Conservation (phyloP, 92 coral and sea anemone genomes). For the Zoanthus gigantus region DNA sequence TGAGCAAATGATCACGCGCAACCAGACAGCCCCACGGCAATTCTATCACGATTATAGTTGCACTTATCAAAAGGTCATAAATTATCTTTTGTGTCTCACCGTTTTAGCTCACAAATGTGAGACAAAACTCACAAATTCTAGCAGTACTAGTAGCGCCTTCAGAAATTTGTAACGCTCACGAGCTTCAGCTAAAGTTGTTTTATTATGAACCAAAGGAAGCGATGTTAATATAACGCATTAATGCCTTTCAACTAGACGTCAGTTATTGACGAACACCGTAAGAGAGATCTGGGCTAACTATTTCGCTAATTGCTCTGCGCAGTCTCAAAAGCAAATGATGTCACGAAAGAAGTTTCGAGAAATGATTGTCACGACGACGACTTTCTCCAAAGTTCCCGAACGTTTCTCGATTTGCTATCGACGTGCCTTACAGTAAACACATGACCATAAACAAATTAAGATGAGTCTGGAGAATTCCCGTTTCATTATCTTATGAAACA, state of each 20-base stretch:
- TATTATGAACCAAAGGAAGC: background rate
- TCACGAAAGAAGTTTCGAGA: conserved; percentile 39
- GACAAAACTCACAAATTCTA: background rate
- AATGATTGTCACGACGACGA: background rate
- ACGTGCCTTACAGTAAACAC: conserved; percentile 3
- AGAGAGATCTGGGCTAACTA: background rate
- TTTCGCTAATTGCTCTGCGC: conserved; percentile 7
- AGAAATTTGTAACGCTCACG: background rate
- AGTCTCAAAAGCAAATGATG: conserved; percentile 29
- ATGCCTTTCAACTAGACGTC: conserved; percentile 9
- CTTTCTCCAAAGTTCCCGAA: conserved; percentile 21
- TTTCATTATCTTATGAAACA: background rate
- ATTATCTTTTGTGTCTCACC: background rate
- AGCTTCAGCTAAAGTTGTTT: background rate
- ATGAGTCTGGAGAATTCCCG: conserved; percentile 12
- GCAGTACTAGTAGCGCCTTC: background rate
- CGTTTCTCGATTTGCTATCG: conserved; percentile 22
- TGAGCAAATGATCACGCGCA: conserved; percentile 28
- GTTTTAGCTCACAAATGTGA: background rate
- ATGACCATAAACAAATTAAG: background rate
- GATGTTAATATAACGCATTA: background rate
- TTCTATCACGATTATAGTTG: conserved; percentile 20
- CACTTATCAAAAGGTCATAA: conserved; percentile 21
- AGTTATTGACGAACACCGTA: background rate
- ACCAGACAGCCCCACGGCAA: conserved; percentile 4